Base-by-base conservation (phyloP, 2,888 invertebrate species). In the Gymnoscelis rufifasciata region DNA sequence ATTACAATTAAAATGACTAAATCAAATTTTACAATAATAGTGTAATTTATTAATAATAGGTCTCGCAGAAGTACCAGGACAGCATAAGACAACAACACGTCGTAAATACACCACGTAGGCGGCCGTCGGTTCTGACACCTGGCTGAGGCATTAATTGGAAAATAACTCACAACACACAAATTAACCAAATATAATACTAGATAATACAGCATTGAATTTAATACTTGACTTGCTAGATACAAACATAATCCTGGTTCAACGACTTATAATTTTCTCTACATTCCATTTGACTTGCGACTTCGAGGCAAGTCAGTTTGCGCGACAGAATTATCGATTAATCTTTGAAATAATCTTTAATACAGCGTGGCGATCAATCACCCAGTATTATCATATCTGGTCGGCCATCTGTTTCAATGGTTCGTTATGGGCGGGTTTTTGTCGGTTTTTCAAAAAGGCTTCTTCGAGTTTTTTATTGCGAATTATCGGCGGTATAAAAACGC, bases 401-500 rank as follows among this genome's bases (percentile, higher is more conserved):
- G 10, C 6, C 37, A 47, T 47, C 43, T 42, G 26, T 36, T 36
- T 47, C 6, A 42, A 38, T 37, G 29, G 26, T 24, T 37, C 19
- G 19, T 8, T 48, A 8, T n/a, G 27, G 27, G 5, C 10, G 6
- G 33, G 38, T 49, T 49, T 44, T 49, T 43, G 39, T 30, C 13
- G 33, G 27, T 27, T 30, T 19, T 44, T 40, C 28, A 33, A 33
- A 33, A 44, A 44, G 48, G 43, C 36, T 14, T 27, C 38, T 35
- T 35, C 38, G 27, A 12, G 35, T 40, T 52, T 47, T 38, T 48
- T 56, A 39, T 41, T 39, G 24, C 39, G 43, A 48, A 50, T 55
- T 43, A 47, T 52, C 43, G 42, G 43, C 47, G 36, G 38, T 37
- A 52, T 41, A 52, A 57, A 55, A 54, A 56, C 52, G 39, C 40